A percentile compares a stretch with the other conserved stretches of the same genome.
Evolutionary conservation across 2,113 vertebrate genomes (phyloP).

Genomic region (Cheirogaleus medius): DNA sequence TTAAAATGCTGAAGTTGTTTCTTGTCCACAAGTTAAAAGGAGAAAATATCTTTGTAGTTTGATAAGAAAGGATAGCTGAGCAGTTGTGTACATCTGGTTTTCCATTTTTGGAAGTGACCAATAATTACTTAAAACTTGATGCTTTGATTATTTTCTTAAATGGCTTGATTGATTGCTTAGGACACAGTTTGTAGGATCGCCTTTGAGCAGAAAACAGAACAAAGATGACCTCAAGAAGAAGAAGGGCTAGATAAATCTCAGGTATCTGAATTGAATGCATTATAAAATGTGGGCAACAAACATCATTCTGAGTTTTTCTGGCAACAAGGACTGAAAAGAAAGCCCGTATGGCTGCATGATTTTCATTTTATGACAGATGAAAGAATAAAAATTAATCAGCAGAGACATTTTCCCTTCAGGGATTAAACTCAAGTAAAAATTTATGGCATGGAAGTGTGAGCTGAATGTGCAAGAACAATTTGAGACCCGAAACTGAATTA

Average conservation of each 20-base stretch:
- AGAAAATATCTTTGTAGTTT: neutral
- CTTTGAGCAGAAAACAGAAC: neutral
- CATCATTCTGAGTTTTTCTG: neutral
- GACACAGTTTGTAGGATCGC: neutral
- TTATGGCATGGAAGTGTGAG: neutral
- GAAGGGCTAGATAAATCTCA: neutral
- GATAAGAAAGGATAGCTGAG: neutral
- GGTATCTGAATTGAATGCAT: neutral
- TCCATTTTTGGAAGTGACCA: neutral
- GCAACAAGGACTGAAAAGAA: neutral
- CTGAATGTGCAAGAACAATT: neutral
- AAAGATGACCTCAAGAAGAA: neutral
- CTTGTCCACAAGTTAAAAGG: neutral
- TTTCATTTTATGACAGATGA: conserved; percentile 26
- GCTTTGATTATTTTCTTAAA: neutral
- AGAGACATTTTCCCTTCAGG: neutral
- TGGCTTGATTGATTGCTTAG: neutral
- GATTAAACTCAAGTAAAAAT: neutral
- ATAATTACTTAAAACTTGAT: neutral
- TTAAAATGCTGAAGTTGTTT: neutral
- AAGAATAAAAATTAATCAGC: conserved; percentile 17
- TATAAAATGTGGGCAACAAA: neutral
- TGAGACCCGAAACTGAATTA: neutral
- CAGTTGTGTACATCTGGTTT: neutral
- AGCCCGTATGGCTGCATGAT: neutral